Conservation (phyloP, 2,888 invertebrate genomes). For the Campopleginae sp. region DNA sequence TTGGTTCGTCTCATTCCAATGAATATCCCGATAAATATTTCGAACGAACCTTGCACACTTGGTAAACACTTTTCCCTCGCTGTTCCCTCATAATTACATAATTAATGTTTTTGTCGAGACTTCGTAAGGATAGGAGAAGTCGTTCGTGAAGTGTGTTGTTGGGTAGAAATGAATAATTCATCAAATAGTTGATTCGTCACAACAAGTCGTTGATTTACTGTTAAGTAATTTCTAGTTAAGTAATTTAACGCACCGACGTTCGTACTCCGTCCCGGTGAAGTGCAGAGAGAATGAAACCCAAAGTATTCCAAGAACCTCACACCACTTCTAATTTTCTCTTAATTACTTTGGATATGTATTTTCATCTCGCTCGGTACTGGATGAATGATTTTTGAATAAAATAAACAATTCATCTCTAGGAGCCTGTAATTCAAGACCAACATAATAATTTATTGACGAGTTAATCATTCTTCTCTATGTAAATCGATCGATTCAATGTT, state of each 20-base stretch:
- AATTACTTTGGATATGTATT: background rate
- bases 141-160: background rate
- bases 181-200: background rate
- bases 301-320: background rate
- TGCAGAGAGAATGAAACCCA: background rate
- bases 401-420: background rate
- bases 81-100: background rate
- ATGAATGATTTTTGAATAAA: background rate
- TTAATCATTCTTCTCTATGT: background rate
- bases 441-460: background rate
- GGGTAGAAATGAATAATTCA: background rate
- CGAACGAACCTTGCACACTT: background rate
- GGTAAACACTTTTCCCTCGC: background rate
- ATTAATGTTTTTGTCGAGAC: background rate
- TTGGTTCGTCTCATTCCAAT: background rate
- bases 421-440: background rate
- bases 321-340: background rate
- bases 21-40: background rate
- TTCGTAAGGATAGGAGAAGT: background rate
- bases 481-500: background rate
- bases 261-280: background rate
- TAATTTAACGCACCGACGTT: background rate
- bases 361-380: background rate
- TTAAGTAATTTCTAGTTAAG: background rate
- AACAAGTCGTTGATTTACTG: background rate